Base-by-base conservation (phyloP, 2,888 invertebrate species). In the Callyntrura sp. region DNA sequence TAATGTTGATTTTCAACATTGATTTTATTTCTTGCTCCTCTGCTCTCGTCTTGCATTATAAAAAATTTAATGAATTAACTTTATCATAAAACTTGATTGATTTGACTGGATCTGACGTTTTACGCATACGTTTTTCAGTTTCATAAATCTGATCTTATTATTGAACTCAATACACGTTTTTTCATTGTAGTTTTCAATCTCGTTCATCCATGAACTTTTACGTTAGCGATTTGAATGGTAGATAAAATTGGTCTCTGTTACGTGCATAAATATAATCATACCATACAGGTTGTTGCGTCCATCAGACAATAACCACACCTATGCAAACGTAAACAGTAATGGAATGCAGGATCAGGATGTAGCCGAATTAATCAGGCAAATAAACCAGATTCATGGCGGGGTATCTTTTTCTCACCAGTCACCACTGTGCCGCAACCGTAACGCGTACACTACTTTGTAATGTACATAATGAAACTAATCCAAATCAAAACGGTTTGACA, bases 241-340 rank as follows among this genome's bases (percentile, higher is more conserved):
- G 20, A 70, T n/a, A 68, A 68, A 35, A 35, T 25, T 3, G 28
- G 11, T 3, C 14, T 68, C 14, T 25, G 68, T 35, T 6, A n/a
- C 8, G 28, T 35, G n/a, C n/a, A n/a, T n/a, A 68, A 2, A 35
- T 35, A 68, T 14, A 11, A 11, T 0, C 20, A 20, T 17, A 23
- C 17, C n/a, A 23, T 8, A 12, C 43, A 70, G 20, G n/a, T 43
- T 62, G 23, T 4, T n/a, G 1, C 25, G n/a, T n/a, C n/a, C n/a
- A n/a, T n/a, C n/a, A n/a, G n/a, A n/a, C n/a, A n/a, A n/a, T n/a
- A 68, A 76, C 76, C 76, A 76, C 76, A 76, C 76, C 76, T 76
- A 45, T 25, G n/a, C n/a, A n/a, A 45, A 23, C 1, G 5, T n/a
- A 68, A 20, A 60, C 11, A 45, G 35, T 45, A 45, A 20, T 70